phyloP scores from a whole-genome alignment of 2,113 vertebrate species.

The Sus scrofa region T2T-Sscrofa CM000818.6:129054501-129055000 shows the following conservation, averaged over 20 bases:
- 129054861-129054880: neutral
- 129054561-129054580: neutral
- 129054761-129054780: neutral
- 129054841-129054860: neutral
- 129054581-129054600: neutral
- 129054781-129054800: neutral
- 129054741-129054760: neutral
- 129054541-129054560: neutral
- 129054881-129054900: neutral
- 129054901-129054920: too few species aligned
- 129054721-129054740: neutral
- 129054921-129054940: too few species aligned
- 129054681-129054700: too few species aligned
- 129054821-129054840: accelerated
- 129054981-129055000: too few species aligned
- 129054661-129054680: neutral
- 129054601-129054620: neutral
- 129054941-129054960: too few species aligned
- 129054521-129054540: neutral
- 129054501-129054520: neutral
- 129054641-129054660: neutral
- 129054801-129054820: neutral
- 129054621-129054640: too few species aligned
- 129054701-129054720: too few species aligned
- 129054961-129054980: too few species aligned